Base-by-base conservation (phyloP, 2,797 vertebrate species). In the Gadopsis marmoratus region DNA sequence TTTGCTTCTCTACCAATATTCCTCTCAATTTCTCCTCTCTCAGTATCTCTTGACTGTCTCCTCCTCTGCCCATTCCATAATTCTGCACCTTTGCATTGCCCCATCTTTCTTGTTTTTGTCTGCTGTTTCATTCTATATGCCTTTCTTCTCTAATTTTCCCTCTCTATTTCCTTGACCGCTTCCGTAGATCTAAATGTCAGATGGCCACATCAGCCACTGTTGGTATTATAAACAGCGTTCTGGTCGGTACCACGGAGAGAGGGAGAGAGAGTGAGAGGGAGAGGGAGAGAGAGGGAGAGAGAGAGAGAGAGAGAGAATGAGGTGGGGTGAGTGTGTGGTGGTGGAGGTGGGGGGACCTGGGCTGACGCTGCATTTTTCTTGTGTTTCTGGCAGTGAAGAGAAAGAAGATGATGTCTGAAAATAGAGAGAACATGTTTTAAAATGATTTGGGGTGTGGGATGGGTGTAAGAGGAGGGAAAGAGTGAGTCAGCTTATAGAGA, bases 351-450 rank as follows among this genome's bases (percentile, higher is more conserved):
- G 10, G 54, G 56, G 70, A 66, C 29, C 65, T 23, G 14, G 43
- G 87, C 90, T 92, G 89, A 93, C 59, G 5, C 78, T 81, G 91
- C 91, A 89, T 72, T 93, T 92, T 92, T 86, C 74, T 76, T 78
- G 71, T 87, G 80, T 92, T 91, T 87, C 81, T 90, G 76, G 86
- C 82, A 74, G 53, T 50, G 62, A 61, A 84, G 23, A 84, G 79
- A 88, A 83, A 73, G 69, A 86, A 81, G 45, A 87, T 79, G 76
- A 88, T 78, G 89, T 91, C 76, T 90, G 86, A 86, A 91, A 88
- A 90, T 89, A 86, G 80, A 91, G 83, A 78, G 84, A 89, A 89
- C 79, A 84, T 84, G 86, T 92, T 91, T 83, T 56, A 84, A 89
- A 90, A 84, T 76, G 43, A 90, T 86, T 77, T 53, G 56, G 77